Evolutionary conservation across 2,888 invertebrate genomes (phyloP).

Genomic region (Phaedon cochleariae): DNA sequence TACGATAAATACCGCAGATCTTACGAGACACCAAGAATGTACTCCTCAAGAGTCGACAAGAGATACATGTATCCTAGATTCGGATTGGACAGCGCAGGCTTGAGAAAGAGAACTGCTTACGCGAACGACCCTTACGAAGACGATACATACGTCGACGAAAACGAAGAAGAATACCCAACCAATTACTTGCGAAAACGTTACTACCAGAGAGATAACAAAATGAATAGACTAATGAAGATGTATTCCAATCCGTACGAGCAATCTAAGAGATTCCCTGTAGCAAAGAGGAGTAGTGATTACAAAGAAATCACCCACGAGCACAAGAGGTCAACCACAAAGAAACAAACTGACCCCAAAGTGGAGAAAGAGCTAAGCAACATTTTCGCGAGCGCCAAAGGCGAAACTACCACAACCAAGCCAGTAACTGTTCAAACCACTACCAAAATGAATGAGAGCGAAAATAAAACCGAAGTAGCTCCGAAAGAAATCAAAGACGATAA

Average conservation of each 20-base stretch:
- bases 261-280: conserved; percentile 71
- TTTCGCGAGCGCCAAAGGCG: conserved; percentile 62
- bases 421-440: conserved; percentile 33
- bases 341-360: conserved; percentile 72
- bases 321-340: conserved; percentile 52
- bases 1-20: conserved; percentile 63
- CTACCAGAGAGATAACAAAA: conserved; percentile 39
- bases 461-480: conserved; percentile 27
- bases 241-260: conserved; percentile 38
- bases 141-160: conserved; percentile 40
- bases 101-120: conserved; percentile 52
- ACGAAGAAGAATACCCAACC: conserved; percentile 38
- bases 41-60: conserved; percentile 51
- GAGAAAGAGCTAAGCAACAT: conserved; percentile 74
- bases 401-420: conserved; percentile 26
- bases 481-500: conserved; percentile 33
- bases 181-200: conserved; percentile 41
- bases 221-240: conserved; percentile 27
- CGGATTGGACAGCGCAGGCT: conserved; percentile 54
- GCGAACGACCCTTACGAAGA: conserved; percentile 25
- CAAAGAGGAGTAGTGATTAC: conserved; percentile 68
- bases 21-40: conserved; percentile 48
- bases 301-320: conserved; percentile 46
- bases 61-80: conserved; percentile 53
- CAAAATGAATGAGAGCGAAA: conserved; percentile 33